Conservation (phyloP, 2,888 invertebrate genomes). For the Synanthedon tipuliformis region DNA sequence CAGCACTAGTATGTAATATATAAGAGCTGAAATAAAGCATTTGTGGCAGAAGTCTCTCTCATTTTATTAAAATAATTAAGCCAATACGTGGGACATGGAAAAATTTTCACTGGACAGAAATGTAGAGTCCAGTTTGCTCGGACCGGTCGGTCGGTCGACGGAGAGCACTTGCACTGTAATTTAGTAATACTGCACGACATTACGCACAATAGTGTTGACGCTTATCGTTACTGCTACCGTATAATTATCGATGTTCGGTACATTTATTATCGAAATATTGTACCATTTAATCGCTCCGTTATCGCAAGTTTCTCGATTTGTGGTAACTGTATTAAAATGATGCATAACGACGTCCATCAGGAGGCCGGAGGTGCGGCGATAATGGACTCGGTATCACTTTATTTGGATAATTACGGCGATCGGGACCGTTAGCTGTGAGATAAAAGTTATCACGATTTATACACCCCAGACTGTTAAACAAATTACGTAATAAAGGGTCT, state of each 20-base stretch:
- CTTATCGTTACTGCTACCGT: constrained; percentile 48
- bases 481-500: not conserved
- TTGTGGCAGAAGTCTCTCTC: too few relatives aligned
- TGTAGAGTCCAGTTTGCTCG: constrained; percentile 9
- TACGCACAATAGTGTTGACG: constrained; percentile 57
- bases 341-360: constrained; percentile 39
- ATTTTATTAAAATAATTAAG: too few relatives aligned
- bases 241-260: constrained; percentile 46
- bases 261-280: constrained; percentile 38
- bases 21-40: too few relatives aligned
- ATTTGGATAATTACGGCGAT: constrained; percentile 34
- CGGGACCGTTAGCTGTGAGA: constrained; percentile 14
- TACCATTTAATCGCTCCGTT: constrained; percentile 29
- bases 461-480: not conserved
- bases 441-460: not conserved
- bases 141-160: constrained; percentile 26
- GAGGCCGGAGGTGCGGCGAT: constrained; percentile 13
- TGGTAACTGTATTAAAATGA: constrained; percentile 46
- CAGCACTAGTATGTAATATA: too few relatives aligned
- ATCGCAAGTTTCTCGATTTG: constrained; percentile 47
- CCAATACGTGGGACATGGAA: not conserved
- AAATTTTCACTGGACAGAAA: not conserved
- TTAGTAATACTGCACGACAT: constrained; percentile 54
- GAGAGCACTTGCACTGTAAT: constrained; percentile 30
- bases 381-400: constrained; percentile 46